Evolutionary conservation across 2,113 vertebrate genomes (phyloP).

Genomic region (Alligator mississippiensis): DNA sequence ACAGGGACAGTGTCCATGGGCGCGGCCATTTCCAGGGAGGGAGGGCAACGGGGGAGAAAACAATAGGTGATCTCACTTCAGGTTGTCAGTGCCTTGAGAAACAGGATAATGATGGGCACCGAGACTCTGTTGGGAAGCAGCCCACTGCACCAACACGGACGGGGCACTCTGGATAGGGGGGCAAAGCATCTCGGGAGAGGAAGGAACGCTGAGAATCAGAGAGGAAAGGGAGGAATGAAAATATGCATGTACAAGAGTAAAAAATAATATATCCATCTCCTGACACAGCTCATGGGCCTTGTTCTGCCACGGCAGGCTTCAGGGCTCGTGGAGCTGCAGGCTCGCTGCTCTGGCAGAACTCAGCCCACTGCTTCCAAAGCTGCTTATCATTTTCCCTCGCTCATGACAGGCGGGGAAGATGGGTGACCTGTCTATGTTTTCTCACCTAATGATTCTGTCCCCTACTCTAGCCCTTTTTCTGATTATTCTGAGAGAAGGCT

Average conservation of each 20-base stretch:
- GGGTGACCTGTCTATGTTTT: not conserved
- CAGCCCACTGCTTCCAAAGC: not conserved
- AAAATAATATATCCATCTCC: conserved; percentile 32
- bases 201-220: conserved; percentile 78
- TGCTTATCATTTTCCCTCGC: not conserved
- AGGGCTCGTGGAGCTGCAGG: not conserved
- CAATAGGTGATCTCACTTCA: conserved; percentile 77
- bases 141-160: conserved; percentile 71
- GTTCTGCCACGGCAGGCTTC: not conserved
- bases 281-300: not conserved
- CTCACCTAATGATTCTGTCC: not conserved
- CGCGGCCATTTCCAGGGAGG: conserved; percentile 60
- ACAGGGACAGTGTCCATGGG: conserved; percentile 21
- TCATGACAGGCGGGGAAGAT: not conserved
- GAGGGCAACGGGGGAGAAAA: conserved; percentile 64
- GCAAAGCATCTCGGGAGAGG: conserved; percentile 77
- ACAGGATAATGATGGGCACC: conserved; percentile 76
- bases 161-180: conserved; percentile 73
- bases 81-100: conserved; percentile 75
- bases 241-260: conserved; percentile 58
- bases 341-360: not conserved
- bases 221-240: conserved; percentile 78
- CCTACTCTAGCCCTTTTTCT: not conserved
- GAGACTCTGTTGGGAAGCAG: conserved; percentile 75
- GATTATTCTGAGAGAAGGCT: not conserved